Base-by-base conservation (phyloP, 2,888 invertebrate species). In the Liopterus haemorrhoidalis region DNA sequence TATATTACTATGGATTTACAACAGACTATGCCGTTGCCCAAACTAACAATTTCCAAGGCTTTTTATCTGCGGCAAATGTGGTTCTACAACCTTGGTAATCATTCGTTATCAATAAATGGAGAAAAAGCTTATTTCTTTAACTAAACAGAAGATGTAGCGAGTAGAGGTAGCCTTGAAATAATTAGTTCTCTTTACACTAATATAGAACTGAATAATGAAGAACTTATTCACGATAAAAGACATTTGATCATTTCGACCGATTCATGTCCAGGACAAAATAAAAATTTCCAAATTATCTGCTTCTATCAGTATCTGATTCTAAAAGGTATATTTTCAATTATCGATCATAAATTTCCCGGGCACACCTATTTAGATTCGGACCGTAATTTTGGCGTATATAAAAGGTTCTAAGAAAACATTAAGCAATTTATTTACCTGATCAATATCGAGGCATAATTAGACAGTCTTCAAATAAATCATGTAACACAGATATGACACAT, bases 51-150 rank as follows among this genome's bases (percentile, higher is more conserved):
- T 6, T 47, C 41, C 11, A 51, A 54, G 25, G 50, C 54, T 5
- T 55, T 56, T 45, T 52, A 54, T 32, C 42, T 52, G 4, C 6
- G 53, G 1, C 56, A 56, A 50, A 41, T 55, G 32, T 57, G 54
- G 53, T 48, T 53, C 5, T 55, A 55, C 21, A 39, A 51, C 30
- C 41, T 51, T 4, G 50, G 50, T 6, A 39, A 46, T 9, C 51
- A 53, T 36, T 31, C 47, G 6, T 35, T 53, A 15, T 19, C 35
- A 15, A 25, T 28, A 33, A 22, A 41, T 9, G 37, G 21, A 19
- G 44, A 51, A 11, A 47, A 31, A 16, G 41, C 49, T 22, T 22
- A 18, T 43, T 11, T 52, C 39, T 32, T 46, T 27, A 44, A 32
- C 6, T 51, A 47, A 36, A 51, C 52, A 9, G 50, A 52, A 41